Evolutionary conservation across 2,888 invertebrate species (phyloP), one percentile per base, ranked within the genome.

Genomic region (Plagodis pulveraria): DNA sequence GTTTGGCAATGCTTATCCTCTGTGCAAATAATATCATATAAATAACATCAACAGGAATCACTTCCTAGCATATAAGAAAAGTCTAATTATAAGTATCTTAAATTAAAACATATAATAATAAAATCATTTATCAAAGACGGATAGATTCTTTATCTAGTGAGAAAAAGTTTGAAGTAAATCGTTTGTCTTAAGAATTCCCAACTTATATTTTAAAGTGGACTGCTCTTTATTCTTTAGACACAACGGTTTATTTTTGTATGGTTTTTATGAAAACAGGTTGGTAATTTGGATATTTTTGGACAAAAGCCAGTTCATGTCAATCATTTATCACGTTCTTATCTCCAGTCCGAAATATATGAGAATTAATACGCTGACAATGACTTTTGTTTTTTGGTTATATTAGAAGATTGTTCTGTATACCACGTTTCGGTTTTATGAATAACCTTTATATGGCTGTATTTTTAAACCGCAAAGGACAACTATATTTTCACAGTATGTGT

Each of bases 241-340:
- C 6, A 33, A 60, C 36, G 55, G 57, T 48, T 43, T 6, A 42
- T 6, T 50, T 48, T 60, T 4, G 36, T 50, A 22, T 48, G 40
- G 2, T n/a, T 65, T 48, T 40, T 36, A 0, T 6, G 2, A 0
- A 22, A 33, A 36, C 9, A 42, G 22, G 34, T 43, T 53, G 38
- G 50, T 43, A 34, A 48, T 57, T 64, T 50, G 63, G 59, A 65
- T 68, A 56, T 60, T 58, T 63, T 68, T 58, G 50, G 60, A 73
- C 66, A 67, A 55, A 11, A 57, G 65, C 76, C 74, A 77, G 65
- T 34, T 50, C 59, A 54, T 69, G 69, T 73, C 75, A 68, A 73
- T 76, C 67, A 69, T 72, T 73, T 66, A 64, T 64, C 66, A 67
- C 48, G 48, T 54, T 50, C 47, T 58, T 51, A 43, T 43, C 11